These are phyloP conservation scores for Hemiprocne comata DNA, from an alignment of 2,113 vertebrate species.

Conservation along the genomic window DNA sequence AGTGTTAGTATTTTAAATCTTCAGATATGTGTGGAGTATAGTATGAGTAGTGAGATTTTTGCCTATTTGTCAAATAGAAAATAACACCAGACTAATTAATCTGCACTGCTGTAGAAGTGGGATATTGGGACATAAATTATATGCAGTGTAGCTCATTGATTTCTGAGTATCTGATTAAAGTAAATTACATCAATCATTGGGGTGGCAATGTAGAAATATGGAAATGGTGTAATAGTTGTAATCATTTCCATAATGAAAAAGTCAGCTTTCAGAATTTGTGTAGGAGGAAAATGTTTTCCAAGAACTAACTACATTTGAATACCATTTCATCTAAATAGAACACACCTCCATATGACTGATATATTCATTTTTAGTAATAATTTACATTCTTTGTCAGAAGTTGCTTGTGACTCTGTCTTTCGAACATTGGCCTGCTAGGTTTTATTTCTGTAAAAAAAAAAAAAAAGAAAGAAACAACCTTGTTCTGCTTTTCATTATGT, in stretches of 20 bases:
- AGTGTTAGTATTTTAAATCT: neutral
- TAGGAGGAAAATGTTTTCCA: slow-evolving; percentile 55
- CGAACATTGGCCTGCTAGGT: neutral
- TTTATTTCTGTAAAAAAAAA: neutral
- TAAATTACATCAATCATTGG: slow-evolving; percentile 18
- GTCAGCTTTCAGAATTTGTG: slow-evolving; percentile 29
- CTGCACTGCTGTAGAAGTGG: neutral
- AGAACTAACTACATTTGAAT: slow-evolving; percentile 43
- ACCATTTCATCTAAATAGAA: slow-evolving; percentile 12
- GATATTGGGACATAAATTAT: neutral
- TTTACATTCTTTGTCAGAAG: neutral
- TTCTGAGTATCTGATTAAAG: slow-evolving; percentile 14
- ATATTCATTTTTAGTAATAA: slow-evolving; percentile 38
- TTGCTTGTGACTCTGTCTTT: neutral
- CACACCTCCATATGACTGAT: neutral
- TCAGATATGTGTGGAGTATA: neutral
- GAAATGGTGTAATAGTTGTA: slow-evolving; percentile 14
- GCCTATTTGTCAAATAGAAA: neutral
- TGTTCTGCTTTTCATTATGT: neutral
- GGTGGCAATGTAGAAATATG: slow-evolving; percentile 12
- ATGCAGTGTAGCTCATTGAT: neutral
- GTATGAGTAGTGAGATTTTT: neutral
- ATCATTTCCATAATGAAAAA: slow-evolving; percentile 51
- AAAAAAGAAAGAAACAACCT: too few relatives aligned
- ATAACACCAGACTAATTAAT: neutral